Base-by-base conservation (phyloP, 2,888 invertebrate genomes). In the Pardosa pseudoannulata region DNA sequence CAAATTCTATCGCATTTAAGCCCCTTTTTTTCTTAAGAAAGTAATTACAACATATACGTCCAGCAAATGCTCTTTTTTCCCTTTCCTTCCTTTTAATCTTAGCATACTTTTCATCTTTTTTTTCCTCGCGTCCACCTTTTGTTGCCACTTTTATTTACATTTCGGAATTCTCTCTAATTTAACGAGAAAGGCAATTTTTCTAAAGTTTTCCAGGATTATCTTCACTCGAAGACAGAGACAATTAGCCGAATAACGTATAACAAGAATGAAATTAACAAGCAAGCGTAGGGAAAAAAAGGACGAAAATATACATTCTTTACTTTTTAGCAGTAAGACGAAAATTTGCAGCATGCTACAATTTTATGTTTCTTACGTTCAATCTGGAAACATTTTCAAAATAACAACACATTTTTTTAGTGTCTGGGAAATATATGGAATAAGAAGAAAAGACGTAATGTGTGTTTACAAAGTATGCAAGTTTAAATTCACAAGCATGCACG, bases 211-310 rank as follows among this genome's bases (percentile, higher is more conserved):
- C 13, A 11, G 74, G 74, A 74, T 74, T 74, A 74, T 36, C 64
- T 36, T n/a, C 7, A 74, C 64, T 64, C 19, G n/a, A 23, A 74
- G 36, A 74, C 36, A 6, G 31, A 74, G 64, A 74, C 74, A 74
- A 74, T 74, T 74, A 64, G 64, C 56, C 39, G 27, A 64, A 39
- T 16, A 74, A 74, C 64, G 19, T 27, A 39, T 36, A 36, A 36
- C n/a, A 68, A 68, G 31, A 74, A 28, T 19, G 36, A 46, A 46
- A 46, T 2, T 46, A 16, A 46, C 2, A 46, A 46, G 16, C 46
- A 46, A 13, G 7, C 16, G 46, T 9, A 46, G 16, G 16, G 16
- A 46, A 6, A 46, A 46, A 16, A 46, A 46, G 2, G n/a, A 36
- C 6, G 6, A 36, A 36, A 36, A 36, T 36, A 11, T 11, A 11